A percentile compares a stretch with the other conserved stretches of the same genome.
Evolutionary conservation across 2,888 invertebrate genomes (phyloP).

Genomic region (Drosophila flavopinicola): DNA sequence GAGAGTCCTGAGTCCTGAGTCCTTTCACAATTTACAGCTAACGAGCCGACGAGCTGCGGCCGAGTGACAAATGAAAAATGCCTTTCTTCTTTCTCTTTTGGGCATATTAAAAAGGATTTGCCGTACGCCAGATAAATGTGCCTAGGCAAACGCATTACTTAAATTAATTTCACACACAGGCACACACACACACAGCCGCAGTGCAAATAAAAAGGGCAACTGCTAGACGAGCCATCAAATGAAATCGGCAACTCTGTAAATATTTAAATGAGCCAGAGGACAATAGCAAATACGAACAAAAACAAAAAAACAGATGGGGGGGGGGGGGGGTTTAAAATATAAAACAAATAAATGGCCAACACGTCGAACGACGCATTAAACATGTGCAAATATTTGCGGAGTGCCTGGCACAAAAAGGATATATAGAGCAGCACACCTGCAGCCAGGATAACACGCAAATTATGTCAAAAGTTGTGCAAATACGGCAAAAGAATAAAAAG

Average conservation of each 20-base stretch:
- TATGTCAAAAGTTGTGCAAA: conserved; percentile 73
- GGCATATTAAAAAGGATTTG: conserved; percentile 79
- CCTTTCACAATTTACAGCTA: conserved; percentile 26
- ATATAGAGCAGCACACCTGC: conserved; percentile 42
- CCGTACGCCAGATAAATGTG: conserved; percentile 69
- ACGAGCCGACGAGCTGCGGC: conserved; percentile 39
- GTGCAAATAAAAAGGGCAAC: conserved; percentile 32
- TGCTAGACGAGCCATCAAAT: conserved; percentile 23
- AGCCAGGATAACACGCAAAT: conserved; percentile 41
- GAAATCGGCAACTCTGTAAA: conserved; percentile 63
- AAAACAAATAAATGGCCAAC: conserved; percentile 74
- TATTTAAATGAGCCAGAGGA: conserved; percentile 72
- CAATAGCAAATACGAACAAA: conserved; percentile 13
- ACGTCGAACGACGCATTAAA: conserved; percentile 79
- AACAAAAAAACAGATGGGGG: conserved; percentile 6
- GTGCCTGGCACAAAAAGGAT: conserved; percentile 35
- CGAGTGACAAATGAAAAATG: conserved; percentile 81
- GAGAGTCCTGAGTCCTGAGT: neutral
- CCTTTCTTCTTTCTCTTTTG: conserved; percentile 34
- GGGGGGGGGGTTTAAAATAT: conserved; percentile 25
- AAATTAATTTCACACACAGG: conserved; percentile 72
- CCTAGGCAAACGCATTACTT: conserved; percentile 72
- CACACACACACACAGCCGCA: conserved; percentile 22
- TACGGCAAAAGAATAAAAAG: conserved; percentile 21
- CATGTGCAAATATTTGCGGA: conserved; percentile 75